phyloP scores from a whole-genome alignment of 2,888 invertebrate genomes.

The Tridacna gigas region DNA sequence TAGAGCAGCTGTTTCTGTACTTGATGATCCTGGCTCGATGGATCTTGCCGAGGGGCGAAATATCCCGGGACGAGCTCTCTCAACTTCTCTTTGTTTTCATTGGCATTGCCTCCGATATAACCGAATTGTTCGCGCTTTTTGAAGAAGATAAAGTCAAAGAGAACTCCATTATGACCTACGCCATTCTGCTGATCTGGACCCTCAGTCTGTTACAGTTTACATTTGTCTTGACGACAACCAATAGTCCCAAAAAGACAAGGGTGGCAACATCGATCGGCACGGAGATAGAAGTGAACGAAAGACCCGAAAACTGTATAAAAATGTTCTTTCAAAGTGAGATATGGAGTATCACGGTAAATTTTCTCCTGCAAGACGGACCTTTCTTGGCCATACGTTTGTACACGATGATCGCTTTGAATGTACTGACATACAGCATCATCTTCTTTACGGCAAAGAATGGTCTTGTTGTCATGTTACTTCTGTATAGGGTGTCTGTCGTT shows the following conservation, averaged over 20 bases:
- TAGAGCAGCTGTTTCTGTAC: constrained; percentile 71
- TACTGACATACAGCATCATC: constrained; percentile 78
- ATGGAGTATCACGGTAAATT: constrained; percentile 85
- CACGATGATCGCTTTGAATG: constrained; percentile 92
- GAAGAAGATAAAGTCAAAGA: constrained; percentile 69
- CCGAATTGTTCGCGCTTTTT: constrained; percentile 75
- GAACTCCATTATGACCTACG: constrained; percentile 87
- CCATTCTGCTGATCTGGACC: constrained; percentile 80
- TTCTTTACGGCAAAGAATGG: constrained; percentile 79
- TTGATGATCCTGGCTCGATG: constrained; percentile 74
- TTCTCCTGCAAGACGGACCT: constrained; percentile 73
- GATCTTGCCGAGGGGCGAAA: constrained; percentile 73
- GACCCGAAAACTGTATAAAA: constrained; percentile 31
- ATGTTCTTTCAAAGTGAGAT: constrained; percentile 80
- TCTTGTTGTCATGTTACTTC: constrained; percentile 67
- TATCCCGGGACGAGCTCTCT: constrained; percentile 72
- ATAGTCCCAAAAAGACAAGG: constrained; percentile 65
- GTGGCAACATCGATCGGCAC: constrained; percentile 32
- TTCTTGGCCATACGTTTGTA: constrained; percentile 86
- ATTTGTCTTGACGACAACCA: constrained; percentile 85
- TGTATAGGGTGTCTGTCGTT: constrained; percentile 68
- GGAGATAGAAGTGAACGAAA: constrained; percentile 27
- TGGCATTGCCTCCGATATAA: constrained; percentile 81
- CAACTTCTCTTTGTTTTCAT: constrained; percentile 84
- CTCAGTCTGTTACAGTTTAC: constrained; percentile 81